Conservation (phyloP, 2,888 invertebrate species). For the Synergus laeviventris region DNA sequence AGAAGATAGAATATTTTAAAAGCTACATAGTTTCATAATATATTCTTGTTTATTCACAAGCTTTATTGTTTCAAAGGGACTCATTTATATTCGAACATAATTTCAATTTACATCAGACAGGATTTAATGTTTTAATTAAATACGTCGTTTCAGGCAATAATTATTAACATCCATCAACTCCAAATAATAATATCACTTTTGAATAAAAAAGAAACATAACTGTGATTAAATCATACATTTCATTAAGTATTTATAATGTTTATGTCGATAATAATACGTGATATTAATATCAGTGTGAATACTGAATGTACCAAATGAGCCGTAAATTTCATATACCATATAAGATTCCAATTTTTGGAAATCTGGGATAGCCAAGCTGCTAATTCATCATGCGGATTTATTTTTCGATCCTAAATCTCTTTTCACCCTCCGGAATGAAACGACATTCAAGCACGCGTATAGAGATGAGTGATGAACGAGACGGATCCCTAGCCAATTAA, state of each 20-base stretch:
- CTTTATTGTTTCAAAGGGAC: too few relatives aligned
- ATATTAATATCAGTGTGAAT: not conserved
- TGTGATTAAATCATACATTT: not conserved
- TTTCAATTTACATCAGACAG: not conserved
- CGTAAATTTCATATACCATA: not conserved
- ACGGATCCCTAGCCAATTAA: not conserved
- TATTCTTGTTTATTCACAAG: too few relatives aligned
- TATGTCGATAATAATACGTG: not conserved
- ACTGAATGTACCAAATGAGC: not conserved
- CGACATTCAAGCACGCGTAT: not conserved
- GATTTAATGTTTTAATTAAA: not conserved
- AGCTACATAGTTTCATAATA: too few relatives aligned
- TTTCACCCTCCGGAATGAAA: slow-evolving; percentile 4
- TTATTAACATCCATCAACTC: not conserved
- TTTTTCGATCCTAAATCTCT: slow-evolving; percentile 4
- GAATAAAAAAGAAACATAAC: not conserved
- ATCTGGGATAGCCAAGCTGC: not conserved
- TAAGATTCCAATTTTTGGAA: slow-evolving; percentile 1
- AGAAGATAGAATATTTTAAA: not conserved
- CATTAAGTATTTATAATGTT: not conserved
- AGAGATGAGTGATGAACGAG: slow-evolving; percentile 20
- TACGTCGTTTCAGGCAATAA: not conserved
- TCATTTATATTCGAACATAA: not conserved
- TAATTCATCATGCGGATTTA: not conserved
- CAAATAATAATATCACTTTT: not conserved